Base-by-base conservation (phyloP, 2,888 invertebrate genomes). In the Formica aserva region DNA sequence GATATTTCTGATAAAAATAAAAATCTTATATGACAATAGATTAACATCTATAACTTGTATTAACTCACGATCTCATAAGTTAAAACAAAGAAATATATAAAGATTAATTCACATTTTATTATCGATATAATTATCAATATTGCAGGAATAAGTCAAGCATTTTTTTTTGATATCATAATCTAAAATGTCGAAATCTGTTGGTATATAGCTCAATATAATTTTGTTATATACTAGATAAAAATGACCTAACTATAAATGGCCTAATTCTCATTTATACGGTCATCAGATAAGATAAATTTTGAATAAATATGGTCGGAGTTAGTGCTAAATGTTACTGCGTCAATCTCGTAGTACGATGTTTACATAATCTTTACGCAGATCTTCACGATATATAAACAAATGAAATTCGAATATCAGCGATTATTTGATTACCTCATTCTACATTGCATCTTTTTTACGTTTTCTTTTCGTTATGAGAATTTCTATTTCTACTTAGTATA, bases 11-110 rank as follows among this genome's bases (percentile, higher is more conserved):
- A 15, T 26, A 41, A 41, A 57, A 41, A 69, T 69, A 55, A n/a
- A 52, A 57, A 69, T 77, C 29, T 29, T 41, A 69, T n/a, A 8
- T 45, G 38, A 75, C 45, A 26, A 26, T 67, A 57, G n/a, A 77
- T 77, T 41, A 57, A 77, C 57, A 55, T 6, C 13, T 32, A 26
- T 2, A 15, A 45, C n/a, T 41, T 57, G 11, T 41, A 52, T 38
- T 52, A 38, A 15, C 13, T 38, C 77, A 15, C 26, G 11, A 52
- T n/a, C 8, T 48, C 6, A 8, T 48, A 18, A 35, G 0, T 11
- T 11, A 65, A 66, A 65, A 62, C n/a, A 15, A 45, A 63, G 4
- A 41, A 18, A 35, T 62, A 74, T 13, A 2, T 62, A n/a, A 45
- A n/a, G 13, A 60, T 62, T n/a, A 57, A 38, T 71, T 35, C 35